Conservation (phyloP, 1,140 invertebrate species). For the Euura lappo region DNA sequence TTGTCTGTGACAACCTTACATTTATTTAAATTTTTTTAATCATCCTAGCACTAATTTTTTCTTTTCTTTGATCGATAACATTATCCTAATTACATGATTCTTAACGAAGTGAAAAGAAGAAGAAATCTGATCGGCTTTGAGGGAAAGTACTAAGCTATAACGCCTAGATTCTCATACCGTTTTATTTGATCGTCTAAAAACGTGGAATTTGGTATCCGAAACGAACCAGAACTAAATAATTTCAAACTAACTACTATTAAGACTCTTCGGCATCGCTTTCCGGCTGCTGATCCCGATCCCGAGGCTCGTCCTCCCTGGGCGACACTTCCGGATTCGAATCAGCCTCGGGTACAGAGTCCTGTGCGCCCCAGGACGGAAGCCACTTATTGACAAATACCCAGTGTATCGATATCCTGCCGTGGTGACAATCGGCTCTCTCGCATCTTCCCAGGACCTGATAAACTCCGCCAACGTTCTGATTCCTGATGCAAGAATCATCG, state of each 20-base stretch:
- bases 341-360: constrained; percentile 38
- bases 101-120: not conserved
- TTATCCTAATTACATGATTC: too few relatives aligned
- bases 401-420: constrained; percentile 43
- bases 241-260: not conserved
- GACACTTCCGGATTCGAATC: constrained; percentile 38
- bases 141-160: too few relatives aligned
- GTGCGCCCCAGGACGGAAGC: constrained; percentile 45
- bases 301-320: constrained; percentile 32
- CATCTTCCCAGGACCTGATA: constrained; percentile 46
- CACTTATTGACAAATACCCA: constrained; percentile 56
- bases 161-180: too few relatives aligned
- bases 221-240: too few relatives aligned
- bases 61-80: too few relatives aligned
- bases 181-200: too few relatives aligned
- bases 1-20: too few relatives aligned
- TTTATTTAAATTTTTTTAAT: too few relatives aligned
- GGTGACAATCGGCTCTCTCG: constrained; percentile 49
- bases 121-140: too few relatives aligned
- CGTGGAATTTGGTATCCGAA: too few relatives aligned
- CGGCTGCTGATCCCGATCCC: constrained; percentile 29
- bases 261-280: constrained; percentile 50
- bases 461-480: constrained; percentile 40
- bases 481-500: constrained; percentile 54
- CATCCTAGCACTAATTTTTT: too few relatives aligned